Base-by-base conservation (phyloP, 2,797 vertebrate genomes). In the Remorina albescens region DNA sequence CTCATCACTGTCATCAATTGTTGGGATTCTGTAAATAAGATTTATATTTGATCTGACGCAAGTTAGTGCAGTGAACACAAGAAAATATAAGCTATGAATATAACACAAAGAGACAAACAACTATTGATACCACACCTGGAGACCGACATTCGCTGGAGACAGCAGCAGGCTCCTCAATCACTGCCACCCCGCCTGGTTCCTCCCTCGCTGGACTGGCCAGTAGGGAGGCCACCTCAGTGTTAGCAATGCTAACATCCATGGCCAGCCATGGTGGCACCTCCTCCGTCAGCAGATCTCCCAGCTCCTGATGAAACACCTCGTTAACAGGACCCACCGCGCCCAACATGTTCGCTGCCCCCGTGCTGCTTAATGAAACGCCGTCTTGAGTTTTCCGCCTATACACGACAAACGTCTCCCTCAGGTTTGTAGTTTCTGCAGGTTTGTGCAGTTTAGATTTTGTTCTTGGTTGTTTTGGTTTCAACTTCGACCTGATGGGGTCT, bases 261-360 rank as follows among this genome's bases (percentile, higher is more conserved):
- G 28, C 54, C 67, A 90, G 62, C 94, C 92, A 95, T 0, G 91
- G 91, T 0, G 91, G 91, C 44, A 76, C 76, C 54, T 94, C 91
- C 3, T 93, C 91, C 23, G 15, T 65, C 21, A 94, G 78, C 25
- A 91, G 66, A 47, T 74, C 58, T 10, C 41, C 84, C 8, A 76
- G 46, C 13, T 69, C 58, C 41, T 77, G 83, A 32, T 32, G 30
- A 16, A 64, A 12, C 0, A 51, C 26, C 13, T 70, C 68, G 2
- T 57, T 46, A 0, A 47, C 2, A 13, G 21, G 5, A 23, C 65
- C 79, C 54, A 1, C 34, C 3, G 2, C 25, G 18, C 13, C 2
- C 0, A 28, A 47, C 36, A 47, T 36, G 5, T 50, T 18, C 0
- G 65, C 71, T 0, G 12, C 76, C 44, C 19, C 69, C 0, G 4